phyloP scores from a whole-genome alignment of 2,888 invertebrate genomes.

The Ornithoptera priamus region DNA sequence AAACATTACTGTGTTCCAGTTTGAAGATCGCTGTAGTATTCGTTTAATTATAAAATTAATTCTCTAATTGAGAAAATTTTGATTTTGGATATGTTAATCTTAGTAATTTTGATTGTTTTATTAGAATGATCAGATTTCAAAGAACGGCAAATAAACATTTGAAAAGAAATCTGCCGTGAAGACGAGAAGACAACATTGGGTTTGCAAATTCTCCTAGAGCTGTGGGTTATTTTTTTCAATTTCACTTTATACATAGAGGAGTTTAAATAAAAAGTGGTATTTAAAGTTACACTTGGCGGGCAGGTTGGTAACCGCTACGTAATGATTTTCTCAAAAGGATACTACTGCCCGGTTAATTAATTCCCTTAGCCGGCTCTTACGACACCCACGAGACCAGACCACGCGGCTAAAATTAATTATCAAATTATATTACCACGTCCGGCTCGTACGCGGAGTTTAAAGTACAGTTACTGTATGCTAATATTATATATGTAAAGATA shows the following conservation, averaged over 20 bases:
- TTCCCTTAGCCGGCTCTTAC: conserved; percentile 22
- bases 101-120: no score
- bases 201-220: no score
- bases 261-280: not conserved
- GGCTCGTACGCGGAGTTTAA: conserved; percentile 6
- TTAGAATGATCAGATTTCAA: no score
- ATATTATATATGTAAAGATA: conserved; percentile 1
- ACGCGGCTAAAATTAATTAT: conserved; percentile 21
- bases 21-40: no score
- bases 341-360: conserved; percentile 20
- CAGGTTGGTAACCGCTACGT: not conserved
- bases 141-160: no score
- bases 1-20: no score
- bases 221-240: no score
- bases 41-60: no score
- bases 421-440: conserved; percentile 25
- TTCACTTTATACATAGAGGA: not conserved
- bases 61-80: no score
- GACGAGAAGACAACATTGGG: no score
- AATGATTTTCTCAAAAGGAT: conserved; percentile 19
- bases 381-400: conserved; percentile 19
- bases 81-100: no score
- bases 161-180: no score
- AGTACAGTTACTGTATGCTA: not conserved
- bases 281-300: not conserved